Evolutionary conservation across 2,888 invertebrate genomes (phyloP).

Genomic region (Elegia similella): DNA sequence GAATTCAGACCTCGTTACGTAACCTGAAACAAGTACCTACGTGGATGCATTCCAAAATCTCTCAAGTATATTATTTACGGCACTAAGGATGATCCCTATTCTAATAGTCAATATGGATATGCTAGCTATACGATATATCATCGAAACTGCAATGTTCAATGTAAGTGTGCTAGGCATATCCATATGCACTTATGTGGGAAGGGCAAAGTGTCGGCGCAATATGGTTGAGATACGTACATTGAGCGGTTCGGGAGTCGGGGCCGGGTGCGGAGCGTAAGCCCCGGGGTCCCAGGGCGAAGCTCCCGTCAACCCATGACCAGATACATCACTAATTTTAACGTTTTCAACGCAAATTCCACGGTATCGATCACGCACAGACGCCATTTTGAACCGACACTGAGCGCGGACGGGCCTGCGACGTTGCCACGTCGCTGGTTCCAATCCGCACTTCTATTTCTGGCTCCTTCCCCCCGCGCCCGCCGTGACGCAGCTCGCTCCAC

Average conservation of each 20-base stretch:
- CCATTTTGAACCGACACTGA: constrained; percentile 81
- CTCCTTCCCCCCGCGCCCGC: constrained; percentile 54
- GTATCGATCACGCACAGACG: constrained; percentile 81
- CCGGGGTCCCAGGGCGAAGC: constrained; percentile 67
- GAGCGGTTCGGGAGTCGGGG: constrained; percentile 67
- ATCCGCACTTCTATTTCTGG: constrained; percentile 77
- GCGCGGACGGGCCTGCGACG: constrained; percentile 64
- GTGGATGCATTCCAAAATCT: constrained; percentile 38
- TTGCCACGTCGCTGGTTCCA: constrained; percentile 76
- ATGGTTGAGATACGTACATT: constrained; percentile 78
- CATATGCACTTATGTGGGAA: constrained; percentile 58
- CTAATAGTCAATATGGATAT: constrained; percentile 51
- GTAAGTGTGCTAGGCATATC: constrained; percentile 44
- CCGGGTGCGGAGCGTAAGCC: constrained; percentile 60
- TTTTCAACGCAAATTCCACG: constrained; percentile 74
- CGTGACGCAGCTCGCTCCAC: constrained; percentile 59
- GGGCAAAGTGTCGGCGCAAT: constrained; percentile 72
- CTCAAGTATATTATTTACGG: constrained; percentile 33
- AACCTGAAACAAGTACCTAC: constrained; percentile 43
- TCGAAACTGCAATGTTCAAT: constrained; percentile 43
- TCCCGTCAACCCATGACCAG: constrained; percentile 74
- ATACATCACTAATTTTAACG: constrained; percentile 73
- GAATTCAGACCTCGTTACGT: constrained; percentile 33
- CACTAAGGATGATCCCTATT: constrained; percentile 38
- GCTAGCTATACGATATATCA: constrained; percentile 49